Percentiles rank a stretch among this genome's conserved stretches.
Evolutionary conservation across 2,113 vertebrate species (phyloP).

Genomic region (Pogonocichla stellata): DNA sequence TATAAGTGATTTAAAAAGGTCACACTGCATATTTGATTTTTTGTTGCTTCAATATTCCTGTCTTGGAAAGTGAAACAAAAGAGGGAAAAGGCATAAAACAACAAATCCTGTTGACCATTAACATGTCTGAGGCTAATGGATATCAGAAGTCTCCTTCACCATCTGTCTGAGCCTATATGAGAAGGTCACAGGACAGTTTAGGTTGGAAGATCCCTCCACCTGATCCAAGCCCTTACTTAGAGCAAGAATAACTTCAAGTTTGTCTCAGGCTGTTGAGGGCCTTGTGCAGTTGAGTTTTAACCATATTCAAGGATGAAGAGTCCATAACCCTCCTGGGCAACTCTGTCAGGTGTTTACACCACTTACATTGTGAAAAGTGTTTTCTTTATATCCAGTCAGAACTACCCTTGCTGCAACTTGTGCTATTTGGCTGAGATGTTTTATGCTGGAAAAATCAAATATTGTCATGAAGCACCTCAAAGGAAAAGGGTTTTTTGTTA

Average conservation of each 20-base stretch:
- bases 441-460: not conserved
- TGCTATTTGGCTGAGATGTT: not conserved
- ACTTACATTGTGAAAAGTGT: not conserved
- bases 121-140: not conserved
- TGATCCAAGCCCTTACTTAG: not conserved
- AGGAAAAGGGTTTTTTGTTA: rapidly evolving
- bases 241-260: not conserved
- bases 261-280: not conserved
- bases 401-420: not conserved
- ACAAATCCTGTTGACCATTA: rapidly evolving
- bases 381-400: not conserved
- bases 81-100: not conserved
- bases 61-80: not conserved
- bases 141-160: not conserved
- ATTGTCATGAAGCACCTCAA: not conserved
- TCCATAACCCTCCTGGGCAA: not conserved
- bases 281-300: not conserved
- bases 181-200: not conserved
- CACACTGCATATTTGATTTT: not conserved
- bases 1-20: not conserved
- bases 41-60: not conserved
- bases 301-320: not conserved
- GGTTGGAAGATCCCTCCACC: not conserved
- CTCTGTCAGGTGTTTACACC: not conserved
- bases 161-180: not conserved